Base-by-base conservation (phyloP, 2,888 invertebrate species). In the Idaea biselata region DNA sequence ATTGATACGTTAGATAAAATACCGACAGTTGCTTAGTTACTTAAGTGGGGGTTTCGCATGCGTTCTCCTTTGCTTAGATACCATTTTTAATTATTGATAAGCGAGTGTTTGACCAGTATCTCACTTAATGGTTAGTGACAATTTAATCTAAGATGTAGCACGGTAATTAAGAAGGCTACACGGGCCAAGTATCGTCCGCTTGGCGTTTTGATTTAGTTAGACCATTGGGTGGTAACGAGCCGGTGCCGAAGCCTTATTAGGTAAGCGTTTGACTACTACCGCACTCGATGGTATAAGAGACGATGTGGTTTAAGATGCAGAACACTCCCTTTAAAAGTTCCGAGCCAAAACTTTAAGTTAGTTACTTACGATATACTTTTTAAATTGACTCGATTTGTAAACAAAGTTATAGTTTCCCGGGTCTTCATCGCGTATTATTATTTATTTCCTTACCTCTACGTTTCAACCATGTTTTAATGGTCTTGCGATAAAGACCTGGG, bases 1-100 rank as follows among this genome's bases (percentile, higher is more conserved):
- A 86, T 85, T 84, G 81, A 79, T 79, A 77, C 73, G 74, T 79
- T 68, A 68, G 68, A 72, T 68, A 71, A 76, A 70, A 69, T 63
- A 66, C 65, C 72, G 62, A 75, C 71, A 73, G 75, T 76, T 59
- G 55, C 32, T 61, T 32, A n/a, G 55, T 62, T 57, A 54, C 62
- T 70, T 63, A 64, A 59, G 66, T 56, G 61, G 14, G 44, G 8
- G 44, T 44, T 44, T 44, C 44, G 44, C 44, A 44, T 44, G n/a
- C n/a, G 8, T 44, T 44, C 44, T 44, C 44, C 8, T 7, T 44
- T 25, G 25, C 25, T 25, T 3, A 25, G 11, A 44, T 8, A 44
- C 44, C 8, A 3, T 11, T 44, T 0, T 44, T 8, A 44, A 16
- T 55, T 55, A 8, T 8, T 16, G 16, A 16, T 55, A 25, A 25